A percentile compares a stretch with the other conserved stretches of the same genome.
These are phyloP conservation scores for Onychomys torridus DNA, from an alignment of 2,797 vertebrate species.

Conservation along the genomic window DNA sequence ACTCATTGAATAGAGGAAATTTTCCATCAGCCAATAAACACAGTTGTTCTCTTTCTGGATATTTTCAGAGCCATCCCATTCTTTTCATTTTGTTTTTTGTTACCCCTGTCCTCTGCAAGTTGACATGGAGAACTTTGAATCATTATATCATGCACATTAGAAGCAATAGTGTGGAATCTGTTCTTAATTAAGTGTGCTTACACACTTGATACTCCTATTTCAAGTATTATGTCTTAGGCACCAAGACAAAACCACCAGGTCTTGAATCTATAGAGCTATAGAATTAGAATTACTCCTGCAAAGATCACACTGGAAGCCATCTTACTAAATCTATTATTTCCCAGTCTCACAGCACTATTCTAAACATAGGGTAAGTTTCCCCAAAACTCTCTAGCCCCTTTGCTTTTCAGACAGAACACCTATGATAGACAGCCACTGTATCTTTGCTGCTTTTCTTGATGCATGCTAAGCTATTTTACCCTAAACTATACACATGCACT, in stretches of 20 bases:
- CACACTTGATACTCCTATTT: background rate
- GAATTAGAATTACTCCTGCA: background rate
- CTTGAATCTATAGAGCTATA: background rate
- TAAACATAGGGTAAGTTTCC: background rate
- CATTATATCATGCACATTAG: background rate
- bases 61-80: background rate
- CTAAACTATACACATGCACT: conserved; percentile 3
- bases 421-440: background rate
- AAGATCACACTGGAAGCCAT: background rate
- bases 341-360: background rate
- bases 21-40: background rate
- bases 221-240: background rate
- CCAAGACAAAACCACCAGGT: background rate
- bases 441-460: background rate
- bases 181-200: background rate
- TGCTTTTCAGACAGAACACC: background rate
- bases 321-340: background rate
- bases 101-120: background rate
- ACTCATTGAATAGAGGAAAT: background rate
- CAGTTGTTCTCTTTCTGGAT: background rate
- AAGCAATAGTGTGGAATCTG: background rate
- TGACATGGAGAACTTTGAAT: background rate
- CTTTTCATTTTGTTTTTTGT: background rate
- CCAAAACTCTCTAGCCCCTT: background rate
- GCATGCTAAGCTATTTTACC: background rate